Conservation (phyloP, 2,888 invertebrate genomes). For the Boloria euphrosyne region DNA sequence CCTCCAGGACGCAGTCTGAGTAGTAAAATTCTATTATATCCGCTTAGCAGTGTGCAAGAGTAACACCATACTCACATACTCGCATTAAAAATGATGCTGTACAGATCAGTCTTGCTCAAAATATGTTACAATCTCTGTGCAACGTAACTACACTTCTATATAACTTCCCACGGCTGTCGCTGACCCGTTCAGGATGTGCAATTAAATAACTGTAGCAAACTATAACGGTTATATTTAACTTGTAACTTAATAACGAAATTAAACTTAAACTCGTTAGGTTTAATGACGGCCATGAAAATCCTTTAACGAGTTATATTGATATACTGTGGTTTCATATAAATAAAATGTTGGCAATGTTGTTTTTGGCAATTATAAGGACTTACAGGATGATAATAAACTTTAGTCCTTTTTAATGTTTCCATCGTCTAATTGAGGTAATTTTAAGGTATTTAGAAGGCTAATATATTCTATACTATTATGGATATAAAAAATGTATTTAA, state of each 20-base stretch:
- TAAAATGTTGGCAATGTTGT: not conserved
- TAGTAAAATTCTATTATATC: too few relatives aligned
- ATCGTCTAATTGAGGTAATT: too few relatives aligned
- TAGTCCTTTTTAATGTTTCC: too few relatives aligned
- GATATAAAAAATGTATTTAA: too few relatives aligned
- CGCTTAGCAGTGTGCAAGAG: too few relatives aligned
- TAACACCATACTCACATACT: too few relatives aligned
- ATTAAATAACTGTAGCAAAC: constrained; percentile 34
- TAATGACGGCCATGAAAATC: constrained; percentile 21
- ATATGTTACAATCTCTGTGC: constrained; percentile 15
- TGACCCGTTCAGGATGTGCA: constrained; percentile 32
- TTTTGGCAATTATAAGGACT: too few relatives aligned
- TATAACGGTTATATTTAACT: constrained; percentile 27
- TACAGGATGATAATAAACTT: too few relatives aligned
- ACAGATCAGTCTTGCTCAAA: not conserved
- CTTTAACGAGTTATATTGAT: constrained; percentile 5
- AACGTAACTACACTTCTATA: constrained; percentile 7
- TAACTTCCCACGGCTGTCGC: constrained; percentile 32
- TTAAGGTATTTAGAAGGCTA: too few relatives aligned
- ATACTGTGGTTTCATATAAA: not conserved
- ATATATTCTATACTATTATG: too few relatives aligned
- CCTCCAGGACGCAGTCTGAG: too few relatives aligned
- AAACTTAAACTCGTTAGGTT: constrained; percentile 23
- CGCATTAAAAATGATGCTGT: not conserved
- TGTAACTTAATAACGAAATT: constrained; percentile 25